A percentile compares a stretch with the other conserved stretches of the same genome.
Conservation (phyloP, 2,888 invertebrate genomes). For the Mayetiola destructor region DNA sequence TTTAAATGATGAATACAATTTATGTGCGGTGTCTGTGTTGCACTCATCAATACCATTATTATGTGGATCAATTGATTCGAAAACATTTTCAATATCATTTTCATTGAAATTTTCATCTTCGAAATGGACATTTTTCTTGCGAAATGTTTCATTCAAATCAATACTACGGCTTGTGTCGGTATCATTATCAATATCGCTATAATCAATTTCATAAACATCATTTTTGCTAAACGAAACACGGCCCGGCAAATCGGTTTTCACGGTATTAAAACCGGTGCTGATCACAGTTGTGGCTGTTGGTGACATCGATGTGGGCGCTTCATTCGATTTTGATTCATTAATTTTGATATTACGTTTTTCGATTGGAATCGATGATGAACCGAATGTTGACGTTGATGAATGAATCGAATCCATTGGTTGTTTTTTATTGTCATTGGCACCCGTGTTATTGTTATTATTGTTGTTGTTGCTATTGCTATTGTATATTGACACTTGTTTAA, state of each 20-base stretch:
- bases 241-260: constrained; percentile 32
- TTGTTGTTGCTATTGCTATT: background rate
- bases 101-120: constrained; percentile 21
- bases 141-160: constrained; percentile 16
- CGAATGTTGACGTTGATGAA: background rate
- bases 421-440: background rate
- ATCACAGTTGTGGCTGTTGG: background rate
- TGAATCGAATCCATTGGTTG: background rate
- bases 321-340: background rate
- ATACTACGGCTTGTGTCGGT: constrained; percentile 19
- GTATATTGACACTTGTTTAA: constrained; percentile 5
- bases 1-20: background rate
- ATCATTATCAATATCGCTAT: constrained; percentile 32
- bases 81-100: background rate
- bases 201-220: constrained; percentile 25
- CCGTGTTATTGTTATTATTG: constrained; percentile 2
- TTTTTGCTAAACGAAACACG: constrained; percentile 33
- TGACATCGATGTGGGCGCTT: background rate
- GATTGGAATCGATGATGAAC: background rate
- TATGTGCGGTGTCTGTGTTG: background rate
- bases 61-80: background rate
- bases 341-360: background rate
- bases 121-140: constrained; percentile 32
- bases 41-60: background rate
- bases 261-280: background rate